These are phyloP conservation scores for Diceros bicornis DNA, from an alignment of 2,797 vertebrate species.

Conservation along the genomic window DNA sequence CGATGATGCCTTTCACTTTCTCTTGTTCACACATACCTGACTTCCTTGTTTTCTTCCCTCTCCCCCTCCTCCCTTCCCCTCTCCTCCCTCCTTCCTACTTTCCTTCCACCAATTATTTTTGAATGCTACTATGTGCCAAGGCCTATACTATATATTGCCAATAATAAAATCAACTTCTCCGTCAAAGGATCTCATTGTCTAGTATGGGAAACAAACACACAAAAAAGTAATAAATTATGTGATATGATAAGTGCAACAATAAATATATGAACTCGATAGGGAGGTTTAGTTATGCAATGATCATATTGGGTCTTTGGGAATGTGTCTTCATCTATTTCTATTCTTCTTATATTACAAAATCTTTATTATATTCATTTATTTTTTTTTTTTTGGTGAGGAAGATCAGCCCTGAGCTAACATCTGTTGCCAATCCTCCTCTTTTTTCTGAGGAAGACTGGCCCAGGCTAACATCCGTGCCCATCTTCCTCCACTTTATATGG, in stretches of 20 bases:
- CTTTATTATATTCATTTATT: too few relatives aligned
- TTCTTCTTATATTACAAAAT: neutral
- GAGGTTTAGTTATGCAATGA: neutral
- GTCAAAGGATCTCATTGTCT: neutral
- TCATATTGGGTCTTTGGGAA: neutral
- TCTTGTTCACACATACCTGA: neutral
- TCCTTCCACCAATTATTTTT: neutral
- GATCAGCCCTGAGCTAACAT: too few relatives aligned
- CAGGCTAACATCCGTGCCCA: too few relatives aligned
- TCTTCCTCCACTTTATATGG: too few relatives aligned
- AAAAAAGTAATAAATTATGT: neutral
- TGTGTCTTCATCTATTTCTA: neutral
- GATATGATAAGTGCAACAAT: neutral
- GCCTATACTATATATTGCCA: neutral
- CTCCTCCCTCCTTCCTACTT: neutral
- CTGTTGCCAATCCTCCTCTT: too few relatives aligned
- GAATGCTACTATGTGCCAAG: neutral
- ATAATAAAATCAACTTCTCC: constrained; percentile 16
- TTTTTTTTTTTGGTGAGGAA: too few relatives aligned
- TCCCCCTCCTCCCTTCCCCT: neutral
- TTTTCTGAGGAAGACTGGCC: too few relatives aligned
- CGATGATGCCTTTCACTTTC: neutral
- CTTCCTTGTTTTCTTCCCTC: neutral
- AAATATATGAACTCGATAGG: neutral
- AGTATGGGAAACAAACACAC: neutral